Conservation (phyloP, 64 coral and sea anemone genomes). For the Astreopora myriophthalma region DNA sequence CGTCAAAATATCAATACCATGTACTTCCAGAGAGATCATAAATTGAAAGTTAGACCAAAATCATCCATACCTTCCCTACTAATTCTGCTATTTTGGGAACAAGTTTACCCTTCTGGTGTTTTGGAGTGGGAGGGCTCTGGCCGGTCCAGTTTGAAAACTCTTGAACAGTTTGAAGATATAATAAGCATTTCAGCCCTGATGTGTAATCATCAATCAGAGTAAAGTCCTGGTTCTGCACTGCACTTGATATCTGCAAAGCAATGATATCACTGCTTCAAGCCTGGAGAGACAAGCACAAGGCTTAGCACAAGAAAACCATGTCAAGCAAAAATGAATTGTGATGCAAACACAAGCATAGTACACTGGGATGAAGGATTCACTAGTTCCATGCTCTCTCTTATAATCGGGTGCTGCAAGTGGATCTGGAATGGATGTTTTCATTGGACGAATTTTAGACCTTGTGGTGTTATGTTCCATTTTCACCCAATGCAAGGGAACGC, state of each 20-base stretch:
- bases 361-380: too few species aligned
- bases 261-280: too few species aligned
- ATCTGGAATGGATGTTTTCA: too few species aligned
- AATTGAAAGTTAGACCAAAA: too few species aligned
- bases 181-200: slow-evolving; percentile 84
- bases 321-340: too few species aligned
- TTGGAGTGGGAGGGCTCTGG: slow-evolving; percentile 80
- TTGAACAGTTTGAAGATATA: slow-evolving; percentile 85
- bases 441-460: too few species aligned
- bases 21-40: too few species aligned
- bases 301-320: not conserved
- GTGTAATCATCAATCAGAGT: slow-evolving; percentile 94
- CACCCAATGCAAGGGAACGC: too few species aligned
- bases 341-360: too few species aligned
- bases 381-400: too few species aligned
- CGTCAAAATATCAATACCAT: not conserved
- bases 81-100: slow-evolving; percentile 88
- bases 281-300: not conserved
- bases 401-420: too few species aligned
- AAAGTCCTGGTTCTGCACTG: slow-evolving; percentile 99
- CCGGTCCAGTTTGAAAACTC: slow-evolving; percentile 85
- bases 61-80: slow-evolving; percentile 83
- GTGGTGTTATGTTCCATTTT: too few species aligned
- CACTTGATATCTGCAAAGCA: slow-evolving; percentile 90
- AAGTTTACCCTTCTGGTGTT: slow-evolving; percentile 91